A percentile compares a stretch with the other conserved stretches of the same genome.
Conservation (phyloP, 2,113 vertebrate species). For the Dissostichus mawsoni region DNA sequence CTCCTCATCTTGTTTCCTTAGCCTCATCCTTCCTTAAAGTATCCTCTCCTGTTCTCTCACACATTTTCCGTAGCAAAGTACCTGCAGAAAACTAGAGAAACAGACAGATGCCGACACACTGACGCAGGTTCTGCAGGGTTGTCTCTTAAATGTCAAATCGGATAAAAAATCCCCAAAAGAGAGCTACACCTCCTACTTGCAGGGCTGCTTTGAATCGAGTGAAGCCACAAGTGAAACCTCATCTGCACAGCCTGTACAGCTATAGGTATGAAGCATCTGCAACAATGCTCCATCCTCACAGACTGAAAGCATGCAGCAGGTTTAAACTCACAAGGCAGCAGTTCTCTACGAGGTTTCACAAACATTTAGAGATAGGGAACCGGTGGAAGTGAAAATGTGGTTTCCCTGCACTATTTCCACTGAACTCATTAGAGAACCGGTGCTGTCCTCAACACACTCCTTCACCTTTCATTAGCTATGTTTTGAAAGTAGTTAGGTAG, state of each 20-base stretch:
- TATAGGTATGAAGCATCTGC: conserved; percentile 22
- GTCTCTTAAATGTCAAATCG: conserved; percentile 72
- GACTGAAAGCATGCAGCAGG: conserved; percentile 47
- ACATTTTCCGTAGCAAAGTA: neutral
- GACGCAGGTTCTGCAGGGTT: conserved; percentile 26
- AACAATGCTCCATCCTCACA: conserved; percentile 32
- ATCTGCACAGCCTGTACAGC: conserved; percentile 56
- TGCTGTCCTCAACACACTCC: conserved; percentile 52
- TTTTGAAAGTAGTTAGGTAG: conserved; percentile 19
- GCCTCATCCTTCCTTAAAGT: neutral
- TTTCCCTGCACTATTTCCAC: conserved; percentile 69
- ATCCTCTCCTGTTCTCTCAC: neutral
- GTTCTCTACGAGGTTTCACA: conserved; percentile 38
- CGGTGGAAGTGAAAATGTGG: conserved; percentile 59
- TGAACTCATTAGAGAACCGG: conserved; percentile 62
- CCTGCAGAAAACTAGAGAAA: conserved; percentile 22
- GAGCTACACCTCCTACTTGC: conserved; percentile 61
- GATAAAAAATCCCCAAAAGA: conserved; percentile 62
- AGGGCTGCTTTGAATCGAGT: conserved; percentile 64
- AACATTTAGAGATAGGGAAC: conserved; percentile 40
- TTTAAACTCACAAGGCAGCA: conserved; percentile 37
- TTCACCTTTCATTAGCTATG: conserved; percentile 23
- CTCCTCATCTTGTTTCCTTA: neutral
- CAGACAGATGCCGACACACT: conserved; percentile 42
- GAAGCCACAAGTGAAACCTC: conserved; percentile 79